Conservation (phyloP, 2,888 invertebrate species). For the Leistus spinibarbis region DNA sequence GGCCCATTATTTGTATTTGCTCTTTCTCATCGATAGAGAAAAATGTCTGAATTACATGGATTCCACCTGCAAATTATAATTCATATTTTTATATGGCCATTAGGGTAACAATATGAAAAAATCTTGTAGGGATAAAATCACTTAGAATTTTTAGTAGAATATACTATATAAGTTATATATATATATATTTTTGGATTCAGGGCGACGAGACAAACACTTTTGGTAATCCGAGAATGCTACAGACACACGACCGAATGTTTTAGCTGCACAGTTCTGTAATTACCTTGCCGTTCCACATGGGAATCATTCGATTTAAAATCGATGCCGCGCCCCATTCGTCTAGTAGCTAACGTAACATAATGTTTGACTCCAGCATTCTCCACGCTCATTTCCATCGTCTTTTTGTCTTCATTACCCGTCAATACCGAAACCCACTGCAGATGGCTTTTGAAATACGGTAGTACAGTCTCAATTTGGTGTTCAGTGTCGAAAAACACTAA, state of each 20-base stretch:
- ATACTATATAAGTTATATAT: too few species aligned
- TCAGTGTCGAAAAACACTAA: conserved; percentile 19
- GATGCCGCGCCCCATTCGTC: conserved; percentile 15
- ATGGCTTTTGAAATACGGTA: not conserved
- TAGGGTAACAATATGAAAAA: too few species aligned
- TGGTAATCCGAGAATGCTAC: too few species aligned
- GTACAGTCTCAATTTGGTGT: not conserved
- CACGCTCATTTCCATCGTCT: not conserved
- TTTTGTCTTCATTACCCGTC: conserved; percentile 6
- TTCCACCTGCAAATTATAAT: conserved; percentile 4
- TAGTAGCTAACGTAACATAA: conserved; percentile 10
- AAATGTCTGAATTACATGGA: conserved; percentile 22
- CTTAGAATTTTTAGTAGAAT: too few species aligned
- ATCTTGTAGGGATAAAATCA: too few species aligned
- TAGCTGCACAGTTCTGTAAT: not conserved
- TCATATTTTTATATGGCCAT: too few species aligned
- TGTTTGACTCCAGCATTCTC: conserved; percentile 4
- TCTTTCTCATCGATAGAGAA: conserved; percentile 19
- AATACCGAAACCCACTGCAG: not conserved
- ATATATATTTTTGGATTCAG: too few species aligned
- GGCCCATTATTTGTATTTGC: conserved; percentile 20
- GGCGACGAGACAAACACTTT: too few species aligned
- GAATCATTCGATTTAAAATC: conserved; percentile 22
- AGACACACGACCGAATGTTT: not conserved
- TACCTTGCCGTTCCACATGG: conserved; percentile 12